Percentiles rank a stretch among this genome's conserved stretches.
phyloP scores from a whole-genome alignment of 2,113 vertebrate genomes.

The Spea multiplicata region DNA sequence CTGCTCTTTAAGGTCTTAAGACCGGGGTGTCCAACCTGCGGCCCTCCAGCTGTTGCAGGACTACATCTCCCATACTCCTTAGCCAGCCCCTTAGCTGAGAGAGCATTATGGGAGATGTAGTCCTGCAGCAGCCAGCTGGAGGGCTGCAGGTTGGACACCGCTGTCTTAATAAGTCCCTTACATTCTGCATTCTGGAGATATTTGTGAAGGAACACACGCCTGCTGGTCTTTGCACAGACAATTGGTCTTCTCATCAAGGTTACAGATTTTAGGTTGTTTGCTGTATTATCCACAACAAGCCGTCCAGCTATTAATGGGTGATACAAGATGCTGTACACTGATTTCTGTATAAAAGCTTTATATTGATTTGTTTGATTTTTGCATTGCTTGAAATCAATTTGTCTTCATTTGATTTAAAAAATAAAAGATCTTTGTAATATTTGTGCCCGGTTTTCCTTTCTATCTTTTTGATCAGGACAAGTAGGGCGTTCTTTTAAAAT shows the following conservation, averaged over 20 bases:
- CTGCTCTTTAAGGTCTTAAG: too few relatives aligned
- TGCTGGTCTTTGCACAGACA: not conserved
- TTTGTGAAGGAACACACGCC: too few relatives aligned
- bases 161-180: not conserved
- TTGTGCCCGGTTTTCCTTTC: not conserved
- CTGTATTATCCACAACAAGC: not conserved
- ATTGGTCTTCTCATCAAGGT: too few relatives aligned
- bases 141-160: too few relatives aligned
- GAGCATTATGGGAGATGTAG: too few relatives aligned
- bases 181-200: not conserved
- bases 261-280: not conserved
- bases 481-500: too few relatives aligned
- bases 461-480: too few relatives aligned
- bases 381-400: conserved; percentile 21
- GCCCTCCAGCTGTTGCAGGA: too few relatives aligned
- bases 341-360: conserved; percentile 18
- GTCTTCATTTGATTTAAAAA: conserved; percentile 35
- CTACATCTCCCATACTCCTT: too few relatives aligned
- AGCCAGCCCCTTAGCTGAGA: too few relatives aligned
- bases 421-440: not conserved
- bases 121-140: too few relatives aligned
- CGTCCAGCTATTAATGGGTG: not conserved
- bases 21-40: too few relatives aligned
- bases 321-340: not conserved
- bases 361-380: conserved; percentile 38